Conservation (phyloP, 2,797 vertebrate species). For the Aldrovandia affinis region DNA sequence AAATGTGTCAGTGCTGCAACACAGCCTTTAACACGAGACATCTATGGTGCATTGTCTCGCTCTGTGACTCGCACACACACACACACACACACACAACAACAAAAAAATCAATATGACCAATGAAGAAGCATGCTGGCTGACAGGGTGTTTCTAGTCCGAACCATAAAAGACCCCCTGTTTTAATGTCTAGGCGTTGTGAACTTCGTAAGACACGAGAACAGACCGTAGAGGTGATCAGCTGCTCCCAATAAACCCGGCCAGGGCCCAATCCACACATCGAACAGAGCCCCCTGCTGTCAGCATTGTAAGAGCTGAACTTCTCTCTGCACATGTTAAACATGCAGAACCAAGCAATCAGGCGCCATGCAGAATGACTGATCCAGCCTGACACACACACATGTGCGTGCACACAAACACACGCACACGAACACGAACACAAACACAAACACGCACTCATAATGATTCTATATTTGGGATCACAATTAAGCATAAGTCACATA, state of each 20-base stretch:
- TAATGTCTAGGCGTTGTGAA: slow-evolving; percentile 42
- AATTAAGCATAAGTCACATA: too few species aligned
- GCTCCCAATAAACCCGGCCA: slow-evolving; percentile 45
- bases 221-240: slow-evolving; percentile 22
- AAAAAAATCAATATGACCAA: slow-evolving; percentile 45
- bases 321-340: slow-evolving; percentile 2
- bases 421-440: neutral
- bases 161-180: slow-evolving; percentile 43
- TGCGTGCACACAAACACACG: neutral
- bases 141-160: slow-evolving; percentile 41
- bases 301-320: slow-evolving; percentile 28
- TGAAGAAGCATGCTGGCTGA: slow-evolving; percentile 46
- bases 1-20: neutral
- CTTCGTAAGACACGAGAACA: slow-evolving; percentile 40
- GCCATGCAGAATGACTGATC: neutral
- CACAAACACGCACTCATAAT: neutral
- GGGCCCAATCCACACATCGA: slow-evolving; percentile 42
- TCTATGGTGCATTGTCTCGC: neutral
- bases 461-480: too few species aligned
- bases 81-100: slow-evolving; percentile 23
- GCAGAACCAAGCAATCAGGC: neutral
- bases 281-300: slow-evolving; percentile 33
- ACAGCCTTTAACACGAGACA: slow-evolving; percentile 3
- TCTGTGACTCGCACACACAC: neutral
- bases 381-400: too few species aligned